A percentile compares a stretch with the other conserved stretches of the same genome.
phyloP scores from a whole-genome alignment of 1,140 invertebrate species.

The Diplogasteroides magnus region DNA sequence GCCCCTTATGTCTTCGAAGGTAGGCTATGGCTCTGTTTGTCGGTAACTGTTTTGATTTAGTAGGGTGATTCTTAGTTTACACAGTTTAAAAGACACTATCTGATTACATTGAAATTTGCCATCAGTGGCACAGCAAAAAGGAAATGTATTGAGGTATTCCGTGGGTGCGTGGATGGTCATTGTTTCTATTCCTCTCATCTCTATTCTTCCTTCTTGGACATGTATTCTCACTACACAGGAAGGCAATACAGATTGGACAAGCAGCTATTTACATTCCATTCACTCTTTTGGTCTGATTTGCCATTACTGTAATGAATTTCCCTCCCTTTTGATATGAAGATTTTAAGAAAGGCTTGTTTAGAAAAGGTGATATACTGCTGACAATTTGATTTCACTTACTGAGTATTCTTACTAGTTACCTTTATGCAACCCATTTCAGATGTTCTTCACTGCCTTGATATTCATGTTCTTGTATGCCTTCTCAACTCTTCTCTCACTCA shows the following conservation, averaged over 20 bases:
- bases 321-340: too few species aligned
- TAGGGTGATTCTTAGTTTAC: too few species aligned
- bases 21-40: background rate
- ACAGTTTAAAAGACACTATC: too few species aligned
- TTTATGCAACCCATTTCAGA: conserved; percentile 1
- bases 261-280: conserved; percentile 7
- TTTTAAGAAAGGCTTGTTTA: too few species aligned
- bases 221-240: conserved; percentile 5
- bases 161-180: background rate
- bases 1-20: conserved; percentile 7
- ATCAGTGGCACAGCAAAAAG: background rate
- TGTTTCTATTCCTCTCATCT: background rate
- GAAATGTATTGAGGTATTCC: background rate
- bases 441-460: background rate
- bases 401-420: too few species aligned
- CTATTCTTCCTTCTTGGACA: background rate
- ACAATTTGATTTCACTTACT: too few species aligned
- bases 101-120: too few species aligned
- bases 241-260: background rate
- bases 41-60: background rate
- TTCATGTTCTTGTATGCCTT: conserved; percentile 10
- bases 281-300: background rate
- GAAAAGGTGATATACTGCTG: too few species aligned
- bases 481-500: conserved; percentile 6
- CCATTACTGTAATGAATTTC: too few species aligned